These are phyloP conservation scores for Petrocephalus zakoni DNA, from an alignment of 2,113 vertebrate genomes.

Conservation along the genomic window DNA sequence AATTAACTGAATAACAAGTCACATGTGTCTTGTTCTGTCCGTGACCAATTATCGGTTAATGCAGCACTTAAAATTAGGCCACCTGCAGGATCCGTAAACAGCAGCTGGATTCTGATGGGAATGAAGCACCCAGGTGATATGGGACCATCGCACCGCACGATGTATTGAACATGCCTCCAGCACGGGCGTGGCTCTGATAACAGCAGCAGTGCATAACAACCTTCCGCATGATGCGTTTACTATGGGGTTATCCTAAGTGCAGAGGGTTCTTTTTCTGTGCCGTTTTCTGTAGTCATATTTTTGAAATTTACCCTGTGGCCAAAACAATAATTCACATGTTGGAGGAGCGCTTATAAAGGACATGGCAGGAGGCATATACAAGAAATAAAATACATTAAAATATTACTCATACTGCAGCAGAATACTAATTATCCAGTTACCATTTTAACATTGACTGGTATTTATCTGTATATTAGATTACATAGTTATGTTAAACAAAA, in stretches of 20 bases:
- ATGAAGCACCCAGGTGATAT: neutral
- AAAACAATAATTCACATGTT: neutral
- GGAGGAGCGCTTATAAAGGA: neutral
- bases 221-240: neutral
- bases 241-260: neutral
- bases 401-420: neutral
- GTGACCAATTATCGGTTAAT: neutral
- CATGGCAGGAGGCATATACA: neutral
- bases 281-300: neutral
- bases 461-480: slow-evolving; percentile 3
- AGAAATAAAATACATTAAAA: neutral
- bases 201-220: neutral
- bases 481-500: neutral
- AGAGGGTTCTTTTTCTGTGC: neutral
- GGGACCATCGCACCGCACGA: neutral
- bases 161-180: neutral
- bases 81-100: neutral
- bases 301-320: neutral
- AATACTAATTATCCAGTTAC: neutral
- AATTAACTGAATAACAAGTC: neutral
- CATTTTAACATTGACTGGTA: neutral
- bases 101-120: neutral
- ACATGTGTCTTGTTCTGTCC: neutral
- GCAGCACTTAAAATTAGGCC: neutral
- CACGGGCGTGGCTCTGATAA: neutral